Base-by-base conservation (phyloP, 2,888 invertebrate genomes). In the Tenthredo distinguenda region DNA sequence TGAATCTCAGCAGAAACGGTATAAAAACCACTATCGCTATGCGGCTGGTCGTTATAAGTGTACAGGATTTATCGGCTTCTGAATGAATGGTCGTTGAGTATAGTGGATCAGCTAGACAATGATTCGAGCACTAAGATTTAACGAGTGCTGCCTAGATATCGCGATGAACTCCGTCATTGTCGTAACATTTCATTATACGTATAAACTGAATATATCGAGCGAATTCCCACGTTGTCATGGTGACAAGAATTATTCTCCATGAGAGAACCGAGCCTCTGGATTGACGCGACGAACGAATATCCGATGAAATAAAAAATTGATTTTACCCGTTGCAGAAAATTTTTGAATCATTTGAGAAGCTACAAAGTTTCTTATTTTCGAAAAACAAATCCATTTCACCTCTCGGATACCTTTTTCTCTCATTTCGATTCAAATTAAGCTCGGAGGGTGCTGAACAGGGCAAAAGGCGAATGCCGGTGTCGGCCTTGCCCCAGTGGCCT, bases 401-500 rank as follows among this genome's bases (percentile, higher is more conserved):
- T 34, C 68, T 68, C 31, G 31, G 12, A 31, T 15, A 34, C 15
- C 12, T 40, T 74, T 12, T 31, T 7, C 7, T 15, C 21, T n/a
- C 55, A 31, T 5, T 77, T 55, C 77, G 43, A n/a, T 34, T 31
- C 12, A 18, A 50, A 26, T 77, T 77, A 55, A 77, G 55, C 77
- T 77, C 9, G 12, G 58, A 40, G 58, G 81, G 58, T 34, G 58
- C 18, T 12, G 15, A 50, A 62, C 37, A 62, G 40, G 21, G 81
- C 81, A 40, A 81, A 81, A 81, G 37, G 18, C 81, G 40, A 62
- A 82, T 87, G 85, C 83, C 84, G 84, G 84, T 83, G 85, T 83
- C 86, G 89, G 90, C 91, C 91, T 90, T 90, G 91, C 88, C 87
- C 91, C 88, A 89, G 88, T 91, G 88, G 88, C 91, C 91, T 89